Conservation (phyloP, 2,888 invertebrate genomes). For the Caenorhabditis sp. region DNA sequence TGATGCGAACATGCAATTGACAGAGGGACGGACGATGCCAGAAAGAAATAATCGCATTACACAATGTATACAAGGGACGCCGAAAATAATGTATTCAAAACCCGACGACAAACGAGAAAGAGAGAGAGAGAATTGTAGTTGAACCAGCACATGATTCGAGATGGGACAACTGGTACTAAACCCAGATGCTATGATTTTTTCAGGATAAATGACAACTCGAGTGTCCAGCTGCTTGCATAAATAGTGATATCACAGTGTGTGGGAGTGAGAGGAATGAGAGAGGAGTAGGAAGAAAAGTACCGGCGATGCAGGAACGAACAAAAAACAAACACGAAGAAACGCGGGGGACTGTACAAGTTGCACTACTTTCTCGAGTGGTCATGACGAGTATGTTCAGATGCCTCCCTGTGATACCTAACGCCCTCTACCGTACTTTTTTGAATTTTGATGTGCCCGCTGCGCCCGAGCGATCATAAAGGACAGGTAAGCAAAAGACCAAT, state of each 20-base stretch:
- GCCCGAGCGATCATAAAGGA: no score
- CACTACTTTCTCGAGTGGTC: constrained; percentile 30
- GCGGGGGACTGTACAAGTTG: neutral
- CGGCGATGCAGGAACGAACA: neutral
- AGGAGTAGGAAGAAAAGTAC: constrained; percentile 9
- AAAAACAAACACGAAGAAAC: neutral
- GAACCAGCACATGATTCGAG: constrained; percentile 4
- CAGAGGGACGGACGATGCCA: neutral
- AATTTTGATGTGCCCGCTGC: no score
- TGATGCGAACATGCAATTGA: neutral
- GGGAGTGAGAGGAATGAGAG: constrained; percentile 1
- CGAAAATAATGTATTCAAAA: constrained; percentile 32
- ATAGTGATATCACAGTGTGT: neutral
- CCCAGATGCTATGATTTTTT: no score
- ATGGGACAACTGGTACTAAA: no score
- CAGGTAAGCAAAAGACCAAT: no score
- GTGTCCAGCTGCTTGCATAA: no score
- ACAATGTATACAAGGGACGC: neutral
- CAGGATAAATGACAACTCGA: no score
- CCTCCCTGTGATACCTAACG: neutral
- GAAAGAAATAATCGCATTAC: constrained; percentile 50
- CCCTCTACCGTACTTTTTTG: no score
- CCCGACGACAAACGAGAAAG: neutral
- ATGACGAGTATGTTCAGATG: neutral
- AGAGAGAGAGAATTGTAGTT: neutral